Conservation (phyloP, 1,140 invertebrate genomes). For the Cydia strobilella region DNA sequence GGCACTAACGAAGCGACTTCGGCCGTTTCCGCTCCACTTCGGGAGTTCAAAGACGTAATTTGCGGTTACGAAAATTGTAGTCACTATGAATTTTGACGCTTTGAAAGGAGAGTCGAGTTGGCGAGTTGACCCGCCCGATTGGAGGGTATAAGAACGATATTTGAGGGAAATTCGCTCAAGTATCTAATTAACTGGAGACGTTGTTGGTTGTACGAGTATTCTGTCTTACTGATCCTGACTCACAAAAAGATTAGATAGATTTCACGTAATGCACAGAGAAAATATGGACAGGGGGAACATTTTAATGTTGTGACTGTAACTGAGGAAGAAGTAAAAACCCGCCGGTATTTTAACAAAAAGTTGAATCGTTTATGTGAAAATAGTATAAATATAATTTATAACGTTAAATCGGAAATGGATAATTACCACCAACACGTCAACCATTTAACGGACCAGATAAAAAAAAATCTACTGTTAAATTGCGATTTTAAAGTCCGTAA, state of each 20-base stretch:
- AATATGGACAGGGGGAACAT: too few species aligned
- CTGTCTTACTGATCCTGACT: not conserved
- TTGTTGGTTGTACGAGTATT: not conserved
- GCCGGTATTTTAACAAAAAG: too few species aligned
- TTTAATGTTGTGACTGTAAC: too few species aligned
- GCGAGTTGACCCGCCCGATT: constrained; percentile 33
- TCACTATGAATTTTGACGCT: constrained; percentile 56
- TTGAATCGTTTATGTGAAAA: too few species aligned
- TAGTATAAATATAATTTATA: too few species aligned
- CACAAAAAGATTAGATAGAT: not conserved
- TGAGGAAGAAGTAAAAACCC: too few species aligned
- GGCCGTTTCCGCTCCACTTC: constrained; percentile 66
- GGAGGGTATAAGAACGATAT: constrained; percentile 6
- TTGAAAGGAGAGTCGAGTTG: constrained; percentile 42
- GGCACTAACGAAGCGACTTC: constrained; percentile 75
- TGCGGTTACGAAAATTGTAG: constrained; percentile 72
- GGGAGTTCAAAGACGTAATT: constrained; percentile 73
- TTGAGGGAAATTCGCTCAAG: constrained; percentile 11
- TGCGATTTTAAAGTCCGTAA: too few species aligned
- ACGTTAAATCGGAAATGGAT: too few species aligned
- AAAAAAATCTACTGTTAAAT: not conserved
- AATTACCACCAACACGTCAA: too few species aligned
- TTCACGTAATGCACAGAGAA: too few species aligned
- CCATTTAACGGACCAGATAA: not conserved
- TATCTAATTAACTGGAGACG: constrained; percentile 16